A percentile compares a stretch with the other conserved stretches of the same genome.
phyloP scores from a whole-genome alignment of 2,113 vertebrate genomes.

The Sisor rabdophorus region DNA sequence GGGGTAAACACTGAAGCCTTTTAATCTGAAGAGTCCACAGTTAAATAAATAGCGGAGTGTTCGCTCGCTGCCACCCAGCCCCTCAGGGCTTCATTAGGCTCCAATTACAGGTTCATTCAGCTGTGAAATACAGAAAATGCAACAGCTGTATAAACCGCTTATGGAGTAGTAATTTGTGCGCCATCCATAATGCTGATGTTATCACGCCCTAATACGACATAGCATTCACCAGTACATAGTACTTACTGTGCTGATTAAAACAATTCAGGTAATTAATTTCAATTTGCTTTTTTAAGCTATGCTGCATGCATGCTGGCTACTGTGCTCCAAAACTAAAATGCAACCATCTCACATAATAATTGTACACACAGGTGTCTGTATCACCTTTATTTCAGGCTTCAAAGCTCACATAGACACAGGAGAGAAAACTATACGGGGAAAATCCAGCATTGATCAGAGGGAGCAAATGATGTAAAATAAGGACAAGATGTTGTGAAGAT shows the following conservation, averaged over 20 bases:
- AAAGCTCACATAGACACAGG: background rate
- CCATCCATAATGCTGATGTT: slow-evolving; percentile 50
- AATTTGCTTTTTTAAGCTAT: slow-evolving; percentile 30
- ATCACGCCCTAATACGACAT: slow-evolving; percentile 49
- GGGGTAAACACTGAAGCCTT: slow-evolving; percentile 53
- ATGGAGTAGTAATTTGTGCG: slow-evolving; percentile 50
- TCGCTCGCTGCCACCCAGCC: slow-evolving; percentile 39
- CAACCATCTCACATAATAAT: slow-evolving; percentile 3
- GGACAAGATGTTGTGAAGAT: background rate
- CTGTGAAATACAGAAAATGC: slow-evolving; percentile 50
- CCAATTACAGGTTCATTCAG: slow-evolving; percentile 55
- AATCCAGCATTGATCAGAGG: background rate
- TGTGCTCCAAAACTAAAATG: slow-evolving; percentile 6
- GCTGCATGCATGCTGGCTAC: slow-evolving; percentile 4
- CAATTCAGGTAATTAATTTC: slow-evolving; percentile 48
- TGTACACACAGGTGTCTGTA: background rate
- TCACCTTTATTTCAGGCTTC: background rate
- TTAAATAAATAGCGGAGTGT: slow-evolving; percentile 50
- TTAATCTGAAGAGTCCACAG: slow-evolving; percentile 56
- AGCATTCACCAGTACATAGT: slow-evolving; percentile 50
- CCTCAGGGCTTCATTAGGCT: slow-evolving; percentile 55
- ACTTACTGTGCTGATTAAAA: slow-evolving; percentile 39
- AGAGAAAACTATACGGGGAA: slow-evolving; percentile 2
- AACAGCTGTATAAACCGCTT: slow-evolving; percentile 54
- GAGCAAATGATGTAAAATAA: background rate